These are phyloP conservation scores for Tromatobia lineatoria DNA, from an alignment of 2,888 invertebrate species.

Conservation along the genomic window DNA sequence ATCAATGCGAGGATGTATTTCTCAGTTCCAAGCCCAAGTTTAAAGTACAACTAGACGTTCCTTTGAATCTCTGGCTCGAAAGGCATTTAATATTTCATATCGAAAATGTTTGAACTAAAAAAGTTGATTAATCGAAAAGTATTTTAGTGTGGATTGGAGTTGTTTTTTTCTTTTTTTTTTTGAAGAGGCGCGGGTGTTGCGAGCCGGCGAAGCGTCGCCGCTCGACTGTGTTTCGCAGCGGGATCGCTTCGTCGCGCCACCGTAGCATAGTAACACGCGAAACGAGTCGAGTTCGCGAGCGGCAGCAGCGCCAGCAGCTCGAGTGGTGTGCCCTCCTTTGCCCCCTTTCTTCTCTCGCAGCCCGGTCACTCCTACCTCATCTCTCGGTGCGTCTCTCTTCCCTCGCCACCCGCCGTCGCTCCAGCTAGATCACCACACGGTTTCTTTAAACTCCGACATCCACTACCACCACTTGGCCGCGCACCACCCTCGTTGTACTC, in stretches of 20 bases:
- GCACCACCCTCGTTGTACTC: conserved; percentile 45
- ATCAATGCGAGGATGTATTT: background rate
- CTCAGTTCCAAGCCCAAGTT: background rate
- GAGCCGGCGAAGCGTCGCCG: conserved; percentile 40
- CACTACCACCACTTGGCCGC: conserved; percentile 40
- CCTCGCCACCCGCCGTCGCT: conserved; percentile 64
- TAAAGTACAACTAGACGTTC: too few relatives aligned
- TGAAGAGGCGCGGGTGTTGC: conserved; percentile 15
- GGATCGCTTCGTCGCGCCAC: conserved; percentile 76
- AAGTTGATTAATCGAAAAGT: background rate
- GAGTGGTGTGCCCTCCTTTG: conserved; percentile 57
- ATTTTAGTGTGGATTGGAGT: background rate
- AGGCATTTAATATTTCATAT: background rate
- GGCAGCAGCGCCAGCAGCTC: conserved; percentile 64
- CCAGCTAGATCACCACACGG: conserved; percentile 75
- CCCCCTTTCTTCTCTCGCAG: conserved; percentile 85
- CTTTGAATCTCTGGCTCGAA: background rate
- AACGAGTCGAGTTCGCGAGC: conserved; percentile 84
- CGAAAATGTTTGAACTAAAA: background rate
- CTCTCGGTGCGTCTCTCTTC: conserved; percentile 11
- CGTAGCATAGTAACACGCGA: conserved; percentile 84
- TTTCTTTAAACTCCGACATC: conserved; percentile 77
- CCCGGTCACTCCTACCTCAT: conserved; percentile 30
- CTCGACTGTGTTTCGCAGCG: conserved; percentile 56
- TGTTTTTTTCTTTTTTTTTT: too few relatives aligned